phyloP scores from a whole-genome alignment of 1,140 invertebrate species.

The Schlechtendalia chinensis region DNA sequence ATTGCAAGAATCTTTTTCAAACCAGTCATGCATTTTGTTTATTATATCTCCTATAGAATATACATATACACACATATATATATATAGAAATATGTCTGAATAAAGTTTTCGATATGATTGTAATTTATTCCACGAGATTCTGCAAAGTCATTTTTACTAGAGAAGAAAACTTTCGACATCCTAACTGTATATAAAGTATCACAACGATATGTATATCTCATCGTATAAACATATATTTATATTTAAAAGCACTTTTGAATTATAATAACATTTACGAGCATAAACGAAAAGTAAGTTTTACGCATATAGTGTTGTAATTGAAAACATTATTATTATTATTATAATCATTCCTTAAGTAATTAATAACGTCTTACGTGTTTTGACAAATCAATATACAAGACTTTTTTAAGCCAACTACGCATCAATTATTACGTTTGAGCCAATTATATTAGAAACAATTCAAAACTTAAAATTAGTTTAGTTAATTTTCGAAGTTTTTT shows the following conservation, averaged over 20 bases:
- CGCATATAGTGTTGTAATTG: neutral
- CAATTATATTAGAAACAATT: too few relatives aligned
- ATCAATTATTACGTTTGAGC: too few relatives aligned
- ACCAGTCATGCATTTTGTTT: constrained; percentile 6
- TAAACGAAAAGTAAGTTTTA: neutral
- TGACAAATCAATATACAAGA: too few relatives aligned
- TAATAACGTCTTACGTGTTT: neutral
- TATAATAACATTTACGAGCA: neutral
- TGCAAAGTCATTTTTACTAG: neutral
- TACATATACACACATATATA: too few relatives aligned
- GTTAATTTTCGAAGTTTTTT: too few relatives aligned
- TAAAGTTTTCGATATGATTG: constrained; percentile 10
- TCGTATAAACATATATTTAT: too few relatives aligned
- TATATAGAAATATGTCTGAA: too few relatives aligned
- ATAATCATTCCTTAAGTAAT: neutral
- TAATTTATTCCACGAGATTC: neutral
- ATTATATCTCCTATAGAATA: constrained; percentile 3
- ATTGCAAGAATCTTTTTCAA: neutral
- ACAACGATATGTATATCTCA: too few relatives aligned
- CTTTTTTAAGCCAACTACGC: too few relatives aligned
- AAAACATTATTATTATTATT: too few relatives aligned
- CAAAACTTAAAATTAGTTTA: too few relatives aligned
- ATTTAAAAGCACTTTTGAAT: neutral
- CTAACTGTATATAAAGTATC: constrained; percentile 2
- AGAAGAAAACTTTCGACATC: constrained; percentile 9